A percentile compares a stretch with the other conserved stretches of the same genome.
Conservation (phyloP, 2,113 vertebrate species). For the Colossoma macropomum region DNA sequence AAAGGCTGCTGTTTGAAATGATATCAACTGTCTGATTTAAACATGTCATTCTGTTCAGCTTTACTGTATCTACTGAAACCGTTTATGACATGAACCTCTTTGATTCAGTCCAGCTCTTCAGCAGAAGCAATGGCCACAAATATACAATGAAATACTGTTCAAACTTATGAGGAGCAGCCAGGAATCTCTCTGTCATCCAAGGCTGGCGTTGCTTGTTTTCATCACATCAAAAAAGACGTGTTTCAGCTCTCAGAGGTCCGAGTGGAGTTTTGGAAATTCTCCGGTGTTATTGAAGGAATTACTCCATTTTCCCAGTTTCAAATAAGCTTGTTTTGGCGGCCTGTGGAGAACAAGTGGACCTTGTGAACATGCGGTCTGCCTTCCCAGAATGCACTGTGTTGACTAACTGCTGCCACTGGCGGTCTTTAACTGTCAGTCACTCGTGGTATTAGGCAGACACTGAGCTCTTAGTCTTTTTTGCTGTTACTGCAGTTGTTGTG, state of each 20-base stretch:
- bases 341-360: slow-evolving; percentile 60
- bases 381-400: slow-evolving; percentile 39
- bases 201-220: slow-evolving; percentile 25
- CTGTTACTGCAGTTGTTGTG: neutral
- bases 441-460: neutral
- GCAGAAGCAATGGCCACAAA: neutral
- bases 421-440: slow-evolving; percentile 37
- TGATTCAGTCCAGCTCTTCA: neutral
- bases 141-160: slow-evolving; percentile 32
- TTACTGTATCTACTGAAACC: neutral
- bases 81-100: neutral
- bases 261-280: slow-evolving; percentile 47
- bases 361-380: slow-evolving; percentile 52
- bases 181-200: slow-evolving; percentile 57
- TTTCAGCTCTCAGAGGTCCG: slow-evolving; percentile 12
- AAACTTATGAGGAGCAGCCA: slow-evolving; percentile 49
- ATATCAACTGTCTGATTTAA: neutral
- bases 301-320: slow-evolving; percentile 43
- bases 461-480: neutral
- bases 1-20: neutral
- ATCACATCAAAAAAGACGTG: slow-evolving; percentile 17
- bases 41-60: neutral
- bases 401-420: slow-evolving; percentile 61
- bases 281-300: slow-evolving; percentile 51
- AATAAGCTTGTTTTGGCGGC: slow-evolving; percentile 57